phyloP scores from a whole-genome alignment of 2,113 vertebrate species.

The Hemicordylus capensis region DNA sequence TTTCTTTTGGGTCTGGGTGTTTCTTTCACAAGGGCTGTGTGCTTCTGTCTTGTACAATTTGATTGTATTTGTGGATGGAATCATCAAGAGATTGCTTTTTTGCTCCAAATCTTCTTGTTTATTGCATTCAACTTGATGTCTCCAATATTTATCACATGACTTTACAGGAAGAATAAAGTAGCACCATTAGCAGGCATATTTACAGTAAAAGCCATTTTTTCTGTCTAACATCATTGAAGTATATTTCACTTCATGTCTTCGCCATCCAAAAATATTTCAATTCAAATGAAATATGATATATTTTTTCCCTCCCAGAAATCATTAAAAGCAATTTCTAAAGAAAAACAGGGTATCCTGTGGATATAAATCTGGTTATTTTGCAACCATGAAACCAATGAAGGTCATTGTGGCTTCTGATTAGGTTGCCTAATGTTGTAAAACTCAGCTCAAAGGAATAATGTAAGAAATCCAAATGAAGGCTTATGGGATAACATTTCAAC shows the following conservation, averaged over 20 bases:
- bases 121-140: slow-evolving; percentile 53
- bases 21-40: neutral
- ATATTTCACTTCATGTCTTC: slow-evolving; percentile 58
- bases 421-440: slow-evolving; percentile 15
- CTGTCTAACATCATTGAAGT: slow-evolving; percentile 59
- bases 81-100: slow-evolving; percentile 42
- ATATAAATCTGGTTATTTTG: slow-evolving; percentile 63
- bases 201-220: slow-evolving; percentile 50
- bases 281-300: slow-evolving; percentile 64
- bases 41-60: slow-evolving; percentile 32
- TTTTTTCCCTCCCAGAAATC: slow-evolving; percentile 48
- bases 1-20: neutral
- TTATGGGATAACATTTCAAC: slow-evolving; percentile 46
- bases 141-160: slow-evolving; percentile 59
- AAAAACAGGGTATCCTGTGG: slow-evolving; percentile 38
- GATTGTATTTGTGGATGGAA: neutral
- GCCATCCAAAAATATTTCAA: slow-evolving; percentile 61
- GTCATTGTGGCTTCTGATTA: slow-evolving; percentile 49
- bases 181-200: slow-evolving; percentile 53
- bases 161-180: slow-evolving; percentile 67
- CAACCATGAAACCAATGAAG: slow-evolving; percentile 43
- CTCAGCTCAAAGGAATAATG: slow-evolving; percentile 44
- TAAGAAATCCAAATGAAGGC: neutral
- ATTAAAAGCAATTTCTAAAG: slow-evolving; percentile 57
- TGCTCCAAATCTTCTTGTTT: slow-evolving; percentile 43